These are phyloP conservation scores for Paratilapia polleni DNA, from an alignment of 2,113 vertebrate genomes.

Conservation along the genomic window DNA sequence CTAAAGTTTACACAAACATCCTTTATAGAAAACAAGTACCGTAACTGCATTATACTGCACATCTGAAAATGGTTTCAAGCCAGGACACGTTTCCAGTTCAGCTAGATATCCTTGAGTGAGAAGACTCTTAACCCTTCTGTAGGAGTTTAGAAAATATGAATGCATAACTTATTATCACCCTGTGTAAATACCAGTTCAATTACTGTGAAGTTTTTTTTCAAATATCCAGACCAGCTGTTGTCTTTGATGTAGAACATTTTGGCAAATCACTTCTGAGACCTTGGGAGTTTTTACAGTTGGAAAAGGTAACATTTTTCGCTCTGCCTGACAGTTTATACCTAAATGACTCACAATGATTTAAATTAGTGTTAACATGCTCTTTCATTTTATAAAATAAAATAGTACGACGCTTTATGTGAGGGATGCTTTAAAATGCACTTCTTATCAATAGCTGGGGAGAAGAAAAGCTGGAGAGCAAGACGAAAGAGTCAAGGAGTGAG, in stretches of 20 bases:
- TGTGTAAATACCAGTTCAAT: not conserved
- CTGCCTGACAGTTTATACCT: not conserved
- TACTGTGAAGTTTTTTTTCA: slow-evolving; percentile 28
- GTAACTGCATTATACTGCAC: not conserved
- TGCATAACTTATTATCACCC: not conserved
- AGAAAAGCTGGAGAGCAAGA: not conserved
- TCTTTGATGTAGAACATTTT: slow-evolving; percentile 24
- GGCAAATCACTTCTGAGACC: slow-evolving; percentile 36
- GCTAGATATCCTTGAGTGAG: not conserved
- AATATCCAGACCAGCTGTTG: slow-evolving; percentile 36
- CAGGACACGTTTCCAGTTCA: slow-evolving; percentile 6
- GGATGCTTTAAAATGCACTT: not conserved
- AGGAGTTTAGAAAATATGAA: slow-evolving; percentile 24
- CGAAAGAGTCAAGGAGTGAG: not conserved
- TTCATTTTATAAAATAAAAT: not conserved
- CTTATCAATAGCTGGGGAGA: not conserved
- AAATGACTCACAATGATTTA: slow-evolving; percentile 30
- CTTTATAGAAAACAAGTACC: not conserved
- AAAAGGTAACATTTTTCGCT: slow-evolving; percentile 27
- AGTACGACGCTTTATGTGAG: not conserved
- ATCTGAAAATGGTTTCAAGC: slow-evolving; percentile 19
- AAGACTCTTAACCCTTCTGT: slow-evolving; percentile 5
- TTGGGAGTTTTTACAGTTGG: slow-evolving; percentile 61
- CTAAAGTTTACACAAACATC: not conserved
- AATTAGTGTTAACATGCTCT: not conserved